Conservation (phyloP, 2,797 vertebrate species). For the Hippocampus kuda region DNA sequence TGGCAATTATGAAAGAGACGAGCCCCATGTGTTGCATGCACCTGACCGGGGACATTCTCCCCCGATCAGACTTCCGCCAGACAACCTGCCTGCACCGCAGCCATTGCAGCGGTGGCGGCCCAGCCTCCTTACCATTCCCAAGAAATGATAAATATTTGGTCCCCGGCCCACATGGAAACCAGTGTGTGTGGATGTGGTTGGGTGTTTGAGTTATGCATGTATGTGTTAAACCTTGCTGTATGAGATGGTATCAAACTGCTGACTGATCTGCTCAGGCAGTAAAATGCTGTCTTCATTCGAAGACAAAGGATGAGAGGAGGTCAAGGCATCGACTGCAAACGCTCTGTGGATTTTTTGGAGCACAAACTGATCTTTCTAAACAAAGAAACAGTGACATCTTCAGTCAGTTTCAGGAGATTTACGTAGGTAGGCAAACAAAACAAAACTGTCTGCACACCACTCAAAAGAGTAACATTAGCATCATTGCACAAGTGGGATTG, state of each 20-base stretch:
- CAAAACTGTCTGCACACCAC: background rate
- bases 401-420: background rate
- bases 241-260: conserved; percentile 78
- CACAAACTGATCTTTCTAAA: conserved; percentile 80
- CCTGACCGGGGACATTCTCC: too few species aligned
- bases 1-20: too few species aligned
- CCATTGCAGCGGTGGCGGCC: too few species aligned
- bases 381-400: background rate
- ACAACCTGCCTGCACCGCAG: too few species aligned
- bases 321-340: conserved; percentile 75
- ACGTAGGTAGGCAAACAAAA: background rate
- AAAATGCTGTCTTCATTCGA: conserved; percentile 66
- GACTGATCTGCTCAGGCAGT: conserved; percentile 74
- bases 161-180: background rate
- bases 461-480: background rate
- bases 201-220: background rate
- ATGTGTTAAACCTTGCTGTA: conserved; percentile 59
- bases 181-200: background rate
- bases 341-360: conserved; percentile 67
- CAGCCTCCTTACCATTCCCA: background rate
- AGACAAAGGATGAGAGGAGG: conserved; percentile 79
- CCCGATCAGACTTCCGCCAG: too few species aligned
- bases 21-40: too few species aligned
- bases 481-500: background rate
- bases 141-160: background rate